phyloP scores from a whole-genome alignment of 2,113 vertebrate species.

The Stercorarius parasiticus region DNA sequence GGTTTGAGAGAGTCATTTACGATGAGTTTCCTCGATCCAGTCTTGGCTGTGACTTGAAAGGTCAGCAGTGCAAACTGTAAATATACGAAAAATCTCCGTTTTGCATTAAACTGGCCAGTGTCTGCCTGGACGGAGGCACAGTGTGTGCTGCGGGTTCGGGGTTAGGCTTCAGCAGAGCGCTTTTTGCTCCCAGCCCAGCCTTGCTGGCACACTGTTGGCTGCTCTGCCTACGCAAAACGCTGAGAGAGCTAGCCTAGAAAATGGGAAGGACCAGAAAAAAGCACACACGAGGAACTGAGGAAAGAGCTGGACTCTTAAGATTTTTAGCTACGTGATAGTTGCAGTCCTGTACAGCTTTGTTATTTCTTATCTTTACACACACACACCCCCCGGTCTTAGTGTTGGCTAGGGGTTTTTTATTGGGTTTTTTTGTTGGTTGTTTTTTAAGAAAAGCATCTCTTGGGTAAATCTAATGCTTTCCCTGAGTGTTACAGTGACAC shows the following conservation, averaged over 20 bases:
- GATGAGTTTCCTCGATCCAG: not conserved
- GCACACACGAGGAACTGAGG: not conserved
- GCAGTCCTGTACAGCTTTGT: not conserved
- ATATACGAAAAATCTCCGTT: accelerated
- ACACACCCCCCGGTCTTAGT: too few relatives aligned
- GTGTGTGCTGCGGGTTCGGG: accelerated
- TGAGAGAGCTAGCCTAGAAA: not conserved
- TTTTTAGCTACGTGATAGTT: not conserved
- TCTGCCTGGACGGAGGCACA: accelerated
- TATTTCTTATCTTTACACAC: not conserved
- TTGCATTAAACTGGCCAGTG: accelerated
- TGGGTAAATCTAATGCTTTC: not conserved
- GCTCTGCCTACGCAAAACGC: not conserved
- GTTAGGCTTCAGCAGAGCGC: not conserved
- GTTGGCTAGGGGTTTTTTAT: not conserved
- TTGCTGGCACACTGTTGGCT: accelerated
- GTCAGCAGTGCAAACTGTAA: not conserved
- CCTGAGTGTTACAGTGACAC: not conserved
- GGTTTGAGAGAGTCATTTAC: not conserved
- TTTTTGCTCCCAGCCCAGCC: not conserved
- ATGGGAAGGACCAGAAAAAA: not conserved
- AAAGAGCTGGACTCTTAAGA: not conserved
- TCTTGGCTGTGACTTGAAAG: not conserved
- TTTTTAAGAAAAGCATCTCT: not conserved
- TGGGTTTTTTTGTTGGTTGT: not conserved